Base-by-base conservation (phyloP, 2,113 vertebrate species). In the Phasianus colchicus region DNA sequence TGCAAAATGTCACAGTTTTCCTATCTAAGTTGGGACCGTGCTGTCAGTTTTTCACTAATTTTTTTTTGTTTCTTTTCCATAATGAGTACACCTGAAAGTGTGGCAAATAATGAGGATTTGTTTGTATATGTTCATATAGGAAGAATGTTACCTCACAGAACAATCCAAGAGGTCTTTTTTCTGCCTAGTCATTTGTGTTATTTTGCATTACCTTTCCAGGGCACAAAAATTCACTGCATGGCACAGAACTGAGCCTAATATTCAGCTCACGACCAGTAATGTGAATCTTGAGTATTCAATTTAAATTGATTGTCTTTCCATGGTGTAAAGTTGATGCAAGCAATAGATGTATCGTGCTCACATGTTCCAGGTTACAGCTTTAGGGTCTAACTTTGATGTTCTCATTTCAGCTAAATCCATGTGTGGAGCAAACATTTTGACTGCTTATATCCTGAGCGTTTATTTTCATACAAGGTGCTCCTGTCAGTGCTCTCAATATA, bases 301-400 rank as follows among this genome's bases (percentile, higher is more conserved):
- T 40, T 16, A 86, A 88, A 88, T 55, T 63, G 72, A 55, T 83
- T 8, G 0, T 70, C 45, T 45, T 77, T 5, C 60, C 25, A 38
- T 77, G 55, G 34, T 88, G 38, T 63, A n/a, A 89, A 91, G 27
- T 60, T 83, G 64, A 60, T 83, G 32, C 29, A 73, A 89, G 38
- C 4, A 1, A 54, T 40, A 71, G 22, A 38, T 47, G 21, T 12
- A 43, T 45, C 48, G 22, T 2, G 0, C 22, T 82, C 3, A 1
- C 17, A 42, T 15, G 2, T 82, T 66, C 36, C 45, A 70, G 50
- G 36, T 45, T 18, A 4, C 30, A 38, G 73, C 60, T 76, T 70
- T 36, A 29, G 29, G 58, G 34, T 73, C 74, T 74, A 72, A 58
- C 17, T 11, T 36, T 42, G 13, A 19, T 58, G 43, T 25, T 82